Evolutionary conservation across 1,140 invertebrate genomes (phyloP), one percentile per base, ranked within the genome.

Genomic region (Glomeris maerens): DNA sequence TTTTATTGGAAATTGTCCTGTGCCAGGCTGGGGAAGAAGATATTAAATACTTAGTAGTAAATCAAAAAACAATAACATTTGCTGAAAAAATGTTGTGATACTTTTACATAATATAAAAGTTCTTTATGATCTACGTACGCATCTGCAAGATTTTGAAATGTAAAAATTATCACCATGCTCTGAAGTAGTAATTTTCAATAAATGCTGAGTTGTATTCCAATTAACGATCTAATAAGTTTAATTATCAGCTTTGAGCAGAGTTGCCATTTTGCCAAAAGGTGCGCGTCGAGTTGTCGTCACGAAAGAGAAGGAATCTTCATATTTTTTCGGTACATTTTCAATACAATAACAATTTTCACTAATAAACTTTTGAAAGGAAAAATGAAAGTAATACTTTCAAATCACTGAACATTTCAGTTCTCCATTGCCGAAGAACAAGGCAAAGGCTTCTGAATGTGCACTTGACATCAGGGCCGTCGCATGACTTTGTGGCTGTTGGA

Each of bases 241-340:
- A 22, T 27, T 54, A 66, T 2, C 57, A 77, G 76, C 69, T 29
- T 68, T 74, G 46, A 74, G 70, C 2, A 66, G 74, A 44, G 59
- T 78, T 2, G 60, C 71, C 1, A 64, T 70, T 3, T 54, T 52
- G 38, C 52, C 57, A 10, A 31, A 41, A 45, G 49, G 53, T 46
- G 57, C 52, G 31, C 38, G 47, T 28, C 36, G 25, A 42, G 55
- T 47, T 38, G 55, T 50, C 53, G 60, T 46, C 57, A 60, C 51
- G 38, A 62, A 63, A 39, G 56, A 69, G 17, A 54, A 60, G 1
- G 55, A n/a, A 3, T 26, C 64, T 10, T 57, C 55, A 36, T 65
- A 66, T 50, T 67, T 64, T 51, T 51, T 67, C 41, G 65, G 63
- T 63, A 61, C 41, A 55, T 52, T 27, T 27, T 25, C 40, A 28